Conservation (phyloP, 2,888 invertebrate genomes). For the Cheilosia vernalis region DNA sequence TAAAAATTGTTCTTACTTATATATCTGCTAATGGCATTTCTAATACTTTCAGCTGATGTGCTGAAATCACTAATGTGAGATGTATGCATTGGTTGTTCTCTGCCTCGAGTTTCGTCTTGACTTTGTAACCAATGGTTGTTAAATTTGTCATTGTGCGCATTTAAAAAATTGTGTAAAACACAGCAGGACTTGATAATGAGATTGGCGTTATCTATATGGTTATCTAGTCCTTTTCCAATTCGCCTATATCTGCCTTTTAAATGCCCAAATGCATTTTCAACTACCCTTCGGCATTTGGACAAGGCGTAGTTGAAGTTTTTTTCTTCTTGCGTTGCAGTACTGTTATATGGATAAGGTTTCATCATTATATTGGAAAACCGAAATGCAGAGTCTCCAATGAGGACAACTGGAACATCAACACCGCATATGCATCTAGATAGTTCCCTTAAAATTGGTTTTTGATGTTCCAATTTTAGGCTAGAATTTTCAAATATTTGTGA, state of each 20-base stretch:
- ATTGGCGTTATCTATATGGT: not conserved
- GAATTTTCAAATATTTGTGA: constrained; percentile 20
- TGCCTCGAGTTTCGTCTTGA: not conserved
- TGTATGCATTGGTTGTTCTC: not conserved
- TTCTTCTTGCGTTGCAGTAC: not conserved
- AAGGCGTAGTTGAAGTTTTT: too few species aligned
- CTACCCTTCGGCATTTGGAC: not conserved
- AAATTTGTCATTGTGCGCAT: constrained; percentile 7
- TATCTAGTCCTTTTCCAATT: not conserved
- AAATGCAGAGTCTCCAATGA: constrained; percentile 16
- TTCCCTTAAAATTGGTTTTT: too few species aligned
- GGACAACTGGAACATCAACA: not conserved
- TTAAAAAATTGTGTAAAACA: constrained; percentile 14
- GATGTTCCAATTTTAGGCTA: too few species aligned
- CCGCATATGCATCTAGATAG: not conserved
- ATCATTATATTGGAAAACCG: too few species aligned
- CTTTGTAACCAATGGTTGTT: not conserved
- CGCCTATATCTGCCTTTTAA: too few species aligned
- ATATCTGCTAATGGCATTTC: constrained; percentile 1
- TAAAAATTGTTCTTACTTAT: not conserved
- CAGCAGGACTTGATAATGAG: not conserved
- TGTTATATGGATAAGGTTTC: not conserved
- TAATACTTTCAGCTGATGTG: not conserved
- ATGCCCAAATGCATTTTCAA: too few species aligned
- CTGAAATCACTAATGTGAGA: too few species aligned